Base-by-base conservation (phyloP, 2,113 vertebrate species). In the Pipra filicauda region DNA sequence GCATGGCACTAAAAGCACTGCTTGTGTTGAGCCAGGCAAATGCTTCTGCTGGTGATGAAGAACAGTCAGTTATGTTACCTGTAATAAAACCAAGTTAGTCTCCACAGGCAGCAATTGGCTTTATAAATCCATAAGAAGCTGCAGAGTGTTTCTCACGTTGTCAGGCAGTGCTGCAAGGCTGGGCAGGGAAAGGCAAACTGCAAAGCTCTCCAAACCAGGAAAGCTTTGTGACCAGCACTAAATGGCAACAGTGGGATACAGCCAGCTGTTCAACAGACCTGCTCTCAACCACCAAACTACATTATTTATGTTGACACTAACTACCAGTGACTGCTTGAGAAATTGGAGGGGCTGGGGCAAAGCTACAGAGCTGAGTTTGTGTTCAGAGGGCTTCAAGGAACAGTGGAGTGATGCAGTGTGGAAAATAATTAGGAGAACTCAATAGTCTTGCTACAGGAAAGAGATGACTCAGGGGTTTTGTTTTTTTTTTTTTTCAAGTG, bases 21-120 rank as follows among this genome's bases (percentile, higher is more conserved):
- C 51, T 91, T 57, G 14, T 76, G 21, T 46, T 0, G 13, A 88
- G 79, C 59, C 79, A 73, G 59, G 43, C 76, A 84, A 69, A 86
- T 93, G 65, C 51, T 88, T 73, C 79, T 77, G 78, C 41, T 92
- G 67, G 43, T 95, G 73, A 55, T 84, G 79, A 95, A 85, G 85
- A 93, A 39, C 67, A 92, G 59, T 74, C 75, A 88, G 83, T 86
- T 95, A 62, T 28, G 21, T 46, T 81, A 14, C 57, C 33, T 59
- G 2, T 52, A 89, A 86, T 84, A 96, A 94, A 83, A 67, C 5
- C 52, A 71, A 81, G 35, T 84, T 93, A 43, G 83, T 91, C 83
- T 96, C 76, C 35, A 44, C 23, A 69, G 86, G 76, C 69, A 89
- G 73, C 24, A 88, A 75, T 59, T 89, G 51, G 37, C 52, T 91